Evolutionary conservation across 1,140 invertebrate species (phyloP).

Genomic region (Pteromalus puparum): DNA sequence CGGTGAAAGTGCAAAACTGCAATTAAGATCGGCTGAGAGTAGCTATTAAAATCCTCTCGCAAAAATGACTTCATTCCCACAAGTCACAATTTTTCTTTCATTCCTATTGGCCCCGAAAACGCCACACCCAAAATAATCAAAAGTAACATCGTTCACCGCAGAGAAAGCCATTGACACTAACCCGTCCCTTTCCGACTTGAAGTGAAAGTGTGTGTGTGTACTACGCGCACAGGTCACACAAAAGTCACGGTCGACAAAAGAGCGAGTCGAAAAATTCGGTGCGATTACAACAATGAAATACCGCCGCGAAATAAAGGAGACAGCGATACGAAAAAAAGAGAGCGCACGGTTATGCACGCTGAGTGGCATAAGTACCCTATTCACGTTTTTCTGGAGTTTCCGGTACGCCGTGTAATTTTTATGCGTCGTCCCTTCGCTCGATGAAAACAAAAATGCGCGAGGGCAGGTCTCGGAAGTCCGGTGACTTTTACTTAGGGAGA

Average conservation of each 20-base stretch:
- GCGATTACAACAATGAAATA: neutral
- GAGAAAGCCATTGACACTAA: neutral
- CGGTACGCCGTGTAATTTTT: slow-evolving; percentile 40
- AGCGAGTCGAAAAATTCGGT: slow-evolving; percentile 25
- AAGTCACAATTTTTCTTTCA: neutral
- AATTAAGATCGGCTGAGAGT: neutral
- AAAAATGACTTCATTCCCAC: too few relatives aligned
- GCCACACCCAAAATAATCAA: neutral
- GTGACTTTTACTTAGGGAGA: neutral
- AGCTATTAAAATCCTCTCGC: neutral
- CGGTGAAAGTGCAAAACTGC: neutral
- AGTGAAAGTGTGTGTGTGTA: neutral
- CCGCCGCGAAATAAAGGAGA: slow-evolving; percentile 16
- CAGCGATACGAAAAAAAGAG: neutral
- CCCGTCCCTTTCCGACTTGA: neutral
- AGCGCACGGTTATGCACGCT: slow-evolving; percentile 45
- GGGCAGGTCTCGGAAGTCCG: slow-evolving; percentile 34
- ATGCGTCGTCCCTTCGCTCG: neutral
- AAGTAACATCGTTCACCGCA: neutral
- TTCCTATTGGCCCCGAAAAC: neutral
- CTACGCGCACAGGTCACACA: neutral
- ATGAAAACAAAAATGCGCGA: slow-evolving; percentile 33
- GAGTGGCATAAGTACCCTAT: slow-evolving; percentile 44
- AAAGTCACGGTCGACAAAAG: slow-evolving; percentile 12
- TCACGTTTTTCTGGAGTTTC: slow-evolving; percentile 60